phyloP scores from a whole-genome alignment of 1,140 invertebrate genomes.

The Homalodisca vitripennis region DNA sequence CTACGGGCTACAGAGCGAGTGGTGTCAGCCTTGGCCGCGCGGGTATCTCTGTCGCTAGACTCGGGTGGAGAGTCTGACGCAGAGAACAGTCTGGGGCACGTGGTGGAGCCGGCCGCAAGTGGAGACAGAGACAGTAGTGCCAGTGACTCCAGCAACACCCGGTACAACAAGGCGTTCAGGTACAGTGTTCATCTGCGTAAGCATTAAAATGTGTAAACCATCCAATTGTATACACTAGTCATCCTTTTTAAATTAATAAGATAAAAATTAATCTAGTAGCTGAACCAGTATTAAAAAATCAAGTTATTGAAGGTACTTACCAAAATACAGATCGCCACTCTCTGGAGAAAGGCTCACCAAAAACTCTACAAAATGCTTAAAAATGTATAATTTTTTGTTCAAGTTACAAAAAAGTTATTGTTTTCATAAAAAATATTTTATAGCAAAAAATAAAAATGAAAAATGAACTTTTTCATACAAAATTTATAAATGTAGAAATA shows the following conservation, averaged over 20 bases:
- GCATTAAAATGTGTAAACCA: constrained; percentile 21
- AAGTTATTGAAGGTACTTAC: too few relatives aligned
- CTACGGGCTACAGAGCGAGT: constrained; percentile 55
- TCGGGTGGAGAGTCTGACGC: constrained; percentile 45
- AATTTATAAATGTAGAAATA: too few relatives aligned
- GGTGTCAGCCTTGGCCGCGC: constrained; percentile 54
- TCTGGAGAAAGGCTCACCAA: too few relatives aligned
- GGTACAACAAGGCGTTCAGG: constrained; percentile 53
- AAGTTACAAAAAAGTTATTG: too few relatives aligned
- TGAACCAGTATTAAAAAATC: too few relatives aligned
- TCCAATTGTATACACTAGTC: constrained; percentile 8
- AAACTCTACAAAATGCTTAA: too few relatives aligned
- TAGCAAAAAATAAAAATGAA: too few relatives aligned
- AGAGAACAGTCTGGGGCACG: constrained; percentile 28
- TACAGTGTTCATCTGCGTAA: constrained; percentile 36
- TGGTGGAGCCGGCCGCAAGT: too few relatives aligned
- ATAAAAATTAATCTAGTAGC: not conserved
- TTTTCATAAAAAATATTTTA: too few relatives aligned
- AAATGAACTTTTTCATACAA: too few relatives aligned
- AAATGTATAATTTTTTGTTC: too few relatives aligned
- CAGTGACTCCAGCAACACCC: constrained; percentile 39
- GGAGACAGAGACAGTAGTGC: constrained; percentile 34
- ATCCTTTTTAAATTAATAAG: constrained; percentile 10
- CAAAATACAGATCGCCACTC: too few relatives aligned
- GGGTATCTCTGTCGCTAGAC: constrained; percentile 45